Evolutionary conservation across 2,113 vertebrate genomes (phyloP).

Genomic region (Aphelocoma coerulescens): DNA sequence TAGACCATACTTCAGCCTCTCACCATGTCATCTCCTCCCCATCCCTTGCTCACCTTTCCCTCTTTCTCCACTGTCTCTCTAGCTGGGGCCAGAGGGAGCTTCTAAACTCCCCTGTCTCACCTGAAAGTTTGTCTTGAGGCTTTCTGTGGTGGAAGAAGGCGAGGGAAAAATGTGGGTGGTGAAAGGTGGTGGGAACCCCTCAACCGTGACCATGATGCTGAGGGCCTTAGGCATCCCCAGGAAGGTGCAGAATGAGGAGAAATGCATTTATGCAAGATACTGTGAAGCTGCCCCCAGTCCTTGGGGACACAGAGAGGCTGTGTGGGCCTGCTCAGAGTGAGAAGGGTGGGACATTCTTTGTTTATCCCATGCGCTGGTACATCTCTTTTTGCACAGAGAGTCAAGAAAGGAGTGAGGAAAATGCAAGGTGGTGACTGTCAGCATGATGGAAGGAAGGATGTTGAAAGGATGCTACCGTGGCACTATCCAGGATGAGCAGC

Average conservation of each 20-base stretch:
- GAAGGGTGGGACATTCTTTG: background rate
- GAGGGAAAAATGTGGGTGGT: background rate
- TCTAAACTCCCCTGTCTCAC: background rate
- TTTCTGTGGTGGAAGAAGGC: background rate
- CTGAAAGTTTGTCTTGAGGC: background rate
- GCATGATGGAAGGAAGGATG: background rate
- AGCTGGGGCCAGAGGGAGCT: background rate
- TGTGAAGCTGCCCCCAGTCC: background rate
- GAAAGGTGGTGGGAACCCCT: background rate
- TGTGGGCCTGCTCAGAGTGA: background rate
- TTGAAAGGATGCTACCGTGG: background rate
- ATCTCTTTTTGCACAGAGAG: background rate
- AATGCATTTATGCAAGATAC: background rate
- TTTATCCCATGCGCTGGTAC: background rate
- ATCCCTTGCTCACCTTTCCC: background rate
- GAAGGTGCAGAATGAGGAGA: background rate
- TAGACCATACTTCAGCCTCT: background rate
- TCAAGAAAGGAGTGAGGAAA: background rate
- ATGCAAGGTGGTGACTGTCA: background rate
- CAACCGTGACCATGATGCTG: background rate
- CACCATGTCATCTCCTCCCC: background rate
- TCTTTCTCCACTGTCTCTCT: background rate
- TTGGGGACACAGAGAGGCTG: background rate
- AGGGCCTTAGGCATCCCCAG: background rate
- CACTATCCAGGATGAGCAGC: background rate